These are phyloP conservation scores for Gnatocerus cornutus DNA, from an alignment of 2,888 invertebrate species.

Conservation along the genomic window DNA sequence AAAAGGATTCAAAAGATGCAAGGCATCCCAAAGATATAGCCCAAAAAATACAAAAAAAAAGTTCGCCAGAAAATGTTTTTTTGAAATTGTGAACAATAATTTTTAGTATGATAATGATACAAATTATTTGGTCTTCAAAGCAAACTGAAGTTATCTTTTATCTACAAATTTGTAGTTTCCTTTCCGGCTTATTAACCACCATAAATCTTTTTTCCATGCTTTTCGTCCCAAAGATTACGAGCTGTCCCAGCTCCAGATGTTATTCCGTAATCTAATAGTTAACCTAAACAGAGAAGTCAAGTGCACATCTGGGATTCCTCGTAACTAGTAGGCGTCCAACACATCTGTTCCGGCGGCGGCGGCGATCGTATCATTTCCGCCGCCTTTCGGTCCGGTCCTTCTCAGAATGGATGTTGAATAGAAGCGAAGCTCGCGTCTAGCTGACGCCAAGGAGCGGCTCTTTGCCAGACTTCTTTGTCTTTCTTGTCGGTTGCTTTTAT, in stretches of 20 bases:
- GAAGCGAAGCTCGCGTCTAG: constrained; percentile 11
- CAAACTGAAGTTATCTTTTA: too few species aligned
- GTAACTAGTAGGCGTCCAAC: constrained; percentile 41
- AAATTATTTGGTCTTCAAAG: too few species aligned
- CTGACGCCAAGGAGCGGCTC: constrained; percentile 45
- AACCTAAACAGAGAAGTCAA: constrained; percentile 64
- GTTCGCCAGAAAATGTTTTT: too few species aligned
- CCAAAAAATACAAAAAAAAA: too few species aligned
- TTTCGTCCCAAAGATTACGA: constrained; percentile 14
- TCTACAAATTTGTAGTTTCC: too few species aligned
- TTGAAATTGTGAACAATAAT: too few species aligned
- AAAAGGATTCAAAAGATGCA: too few species aligned
- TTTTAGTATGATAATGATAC: too few species aligned
- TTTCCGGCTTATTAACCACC: too few species aligned
- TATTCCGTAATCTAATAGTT: constrained; percentile 63
- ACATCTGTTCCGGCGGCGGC: constrained; percentile 33
- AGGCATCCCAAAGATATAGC: too few species aligned
- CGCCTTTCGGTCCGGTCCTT: constrained; percentile 18
- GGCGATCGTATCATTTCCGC: constrained; percentile 41
- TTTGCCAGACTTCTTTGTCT: constrained; percentile 42
- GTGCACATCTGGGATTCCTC: constrained; percentile 66
- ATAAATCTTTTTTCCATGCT: background rate
- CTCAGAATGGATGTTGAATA: constrained; percentile 45
- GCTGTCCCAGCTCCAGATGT: constrained; percentile 58
- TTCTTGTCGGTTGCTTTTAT: constrained; percentile 25